Evolutionary conservation across 2,888 invertebrate species (phyloP).

Genomic region (Antheraea assamensis): DNA sequence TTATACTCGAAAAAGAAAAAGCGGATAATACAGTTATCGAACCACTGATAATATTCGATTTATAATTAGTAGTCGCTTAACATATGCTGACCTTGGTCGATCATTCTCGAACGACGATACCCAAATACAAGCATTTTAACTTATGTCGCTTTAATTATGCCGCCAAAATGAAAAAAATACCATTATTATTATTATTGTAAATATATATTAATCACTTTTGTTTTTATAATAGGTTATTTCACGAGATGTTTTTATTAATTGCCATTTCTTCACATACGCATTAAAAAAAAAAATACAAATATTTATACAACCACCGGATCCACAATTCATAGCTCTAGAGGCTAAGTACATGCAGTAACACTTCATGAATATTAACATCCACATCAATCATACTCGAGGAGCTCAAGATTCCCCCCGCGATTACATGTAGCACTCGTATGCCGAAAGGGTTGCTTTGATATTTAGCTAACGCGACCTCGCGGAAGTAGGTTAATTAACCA

Average conservation of each 20-base stretch:
- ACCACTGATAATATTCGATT: too few species aligned
- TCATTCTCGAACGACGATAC: too few species aligned
- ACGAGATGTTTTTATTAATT: constrained; percentile 1
- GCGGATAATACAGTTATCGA: too few species aligned
- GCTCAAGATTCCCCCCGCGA: constrained; percentile 51
- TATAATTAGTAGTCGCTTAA: too few species aligned
- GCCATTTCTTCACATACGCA: neutral
- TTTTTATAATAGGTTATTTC: neutral
- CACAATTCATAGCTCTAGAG: constrained; percentile 31
- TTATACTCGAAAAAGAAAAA: too few species aligned
- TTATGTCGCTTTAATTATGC: too few species aligned
- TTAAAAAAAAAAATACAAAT: neutral
- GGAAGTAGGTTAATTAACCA: constrained; percentile 52
- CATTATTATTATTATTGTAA: neutral
- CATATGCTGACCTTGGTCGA: too few species aligned
- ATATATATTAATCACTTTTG: neutral
- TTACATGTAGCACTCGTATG: constrained; percentile 54
- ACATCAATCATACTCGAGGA: constrained; percentile 72
- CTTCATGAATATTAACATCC: constrained; percentile 76
- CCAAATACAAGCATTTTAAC: too few species aligned
- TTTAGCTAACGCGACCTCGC: constrained; percentile 38
- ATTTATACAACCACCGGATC: constrained; percentile 25
- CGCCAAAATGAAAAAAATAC: neutral
- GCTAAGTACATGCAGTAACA: constrained; percentile 59
- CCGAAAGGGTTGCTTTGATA: constrained; percentile 47